These are phyloP conservation scores for Parelbella ahira DNA, from an alignment of 2,888 invertebrate species.

Conservation along the genomic window DNA sequence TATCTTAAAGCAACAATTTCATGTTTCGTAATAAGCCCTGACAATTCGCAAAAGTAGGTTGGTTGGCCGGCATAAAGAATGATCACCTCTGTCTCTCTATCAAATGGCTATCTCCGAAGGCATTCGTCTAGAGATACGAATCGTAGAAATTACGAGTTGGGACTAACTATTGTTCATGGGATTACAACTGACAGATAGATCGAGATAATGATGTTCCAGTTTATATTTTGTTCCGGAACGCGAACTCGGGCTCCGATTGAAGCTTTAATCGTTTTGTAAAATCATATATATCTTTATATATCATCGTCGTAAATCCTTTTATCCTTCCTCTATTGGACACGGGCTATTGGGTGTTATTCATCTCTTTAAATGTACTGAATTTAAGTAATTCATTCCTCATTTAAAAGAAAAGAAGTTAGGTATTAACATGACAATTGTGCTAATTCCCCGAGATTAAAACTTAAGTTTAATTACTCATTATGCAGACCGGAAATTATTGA, in stretches of 20 bases:
- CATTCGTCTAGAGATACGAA: constrained; percentile 35
- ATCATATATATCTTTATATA: too few relatives aligned
- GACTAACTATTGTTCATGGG: constrained; percentile 45
- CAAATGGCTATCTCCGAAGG: constrained; percentile 33
- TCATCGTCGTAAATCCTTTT: too few relatives aligned
- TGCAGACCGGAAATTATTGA: too few relatives aligned
- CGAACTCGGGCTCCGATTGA: background rate
- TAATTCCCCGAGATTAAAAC: too few relatives aligned
- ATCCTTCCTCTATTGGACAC: too few relatives aligned
- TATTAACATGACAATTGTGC: too few relatives aligned
- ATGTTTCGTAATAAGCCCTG: constrained; percentile 29
- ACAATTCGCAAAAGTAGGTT: constrained; percentile 30
- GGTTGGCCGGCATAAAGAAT: constrained; percentile 42
- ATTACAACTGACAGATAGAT: constrained; percentile 40
- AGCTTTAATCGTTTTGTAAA: too few relatives aligned
- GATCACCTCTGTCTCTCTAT: constrained; percentile 30
- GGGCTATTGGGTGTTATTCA: too few relatives aligned
- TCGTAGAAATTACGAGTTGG: constrained; percentile 30
- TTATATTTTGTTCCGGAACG: constrained; percentile 32
- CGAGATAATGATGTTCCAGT: constrained; percentile 40
- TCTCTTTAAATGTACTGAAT: too few relatives aligned
- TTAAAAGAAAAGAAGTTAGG: too few relatives aligned
- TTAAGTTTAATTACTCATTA: too few relatives aligned
- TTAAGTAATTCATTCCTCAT: too few relatives aligned
- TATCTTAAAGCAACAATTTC: constrained; percentile 17